These are phyloP conservation scores for Syngnathus floridae DNA, from an alignment of 2,113 vertebrate species.

Conservation along the genomic window DNA sequence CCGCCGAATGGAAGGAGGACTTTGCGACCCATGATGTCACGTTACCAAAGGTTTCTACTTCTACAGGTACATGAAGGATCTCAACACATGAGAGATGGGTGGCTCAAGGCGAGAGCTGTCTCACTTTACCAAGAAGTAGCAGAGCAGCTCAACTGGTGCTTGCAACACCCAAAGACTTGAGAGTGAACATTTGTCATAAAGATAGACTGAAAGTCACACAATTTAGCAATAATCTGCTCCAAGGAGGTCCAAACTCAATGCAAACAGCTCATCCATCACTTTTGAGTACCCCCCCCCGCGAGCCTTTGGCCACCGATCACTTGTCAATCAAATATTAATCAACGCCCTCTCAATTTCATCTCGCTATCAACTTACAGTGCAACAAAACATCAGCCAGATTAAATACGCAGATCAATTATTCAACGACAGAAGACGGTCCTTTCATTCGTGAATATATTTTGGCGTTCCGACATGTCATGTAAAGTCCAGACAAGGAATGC, in stretches of 20 bases:
- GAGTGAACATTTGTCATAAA: background rate
- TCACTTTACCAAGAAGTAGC: background rate
- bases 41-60: background rate
- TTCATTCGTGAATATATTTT: slow-evolving; percentile 10
- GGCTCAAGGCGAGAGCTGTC: background rate
- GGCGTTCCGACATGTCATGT: background rate
- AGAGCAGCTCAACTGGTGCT: background rate
- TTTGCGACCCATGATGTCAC: slow-evolving; percentile 18
- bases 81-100: background rate
- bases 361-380: slow-evolving; percentile 50
- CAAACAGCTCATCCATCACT: background rate
- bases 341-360: slow-evolving; percentile 55
- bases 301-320: background rate
- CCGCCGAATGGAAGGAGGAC: slow-evolving; percentile 19
- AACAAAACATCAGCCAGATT: slow-evolving; percentile 35
- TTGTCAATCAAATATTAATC: slow-evolving; percentile 66
- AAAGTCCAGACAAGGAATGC: background rate
- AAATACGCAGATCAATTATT: slow-evolving; percentile 47
- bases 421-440: slow-evolving; percentile 20
- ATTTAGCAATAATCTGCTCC: background rate
- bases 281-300: background rate
- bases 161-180: background rate
- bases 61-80: background rate
- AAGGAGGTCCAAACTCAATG: background rate
- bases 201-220: background rate